Evolutionary conservation across 2,797 vertebrate genomes (phyloP).

Genomic region (Poeciliopsis presidionis): DNA sequence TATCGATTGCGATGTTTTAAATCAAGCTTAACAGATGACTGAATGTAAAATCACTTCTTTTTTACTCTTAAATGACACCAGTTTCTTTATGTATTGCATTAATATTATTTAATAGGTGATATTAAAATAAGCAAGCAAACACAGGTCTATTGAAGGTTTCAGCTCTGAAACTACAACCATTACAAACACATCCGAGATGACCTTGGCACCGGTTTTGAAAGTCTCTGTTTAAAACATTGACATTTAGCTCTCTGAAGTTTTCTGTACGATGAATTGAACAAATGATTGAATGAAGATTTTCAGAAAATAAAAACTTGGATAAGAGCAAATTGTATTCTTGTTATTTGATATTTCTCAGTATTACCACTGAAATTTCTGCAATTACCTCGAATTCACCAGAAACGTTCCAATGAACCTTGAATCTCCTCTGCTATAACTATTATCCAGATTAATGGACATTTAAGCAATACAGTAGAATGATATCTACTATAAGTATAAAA

Average conservation of each 20-base stretch:
- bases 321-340: background rate
- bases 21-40: background rate
- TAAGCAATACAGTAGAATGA: background rate
- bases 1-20: background rate
- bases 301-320: background rate
- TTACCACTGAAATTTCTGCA: background rate
- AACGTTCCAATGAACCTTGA: background rate
- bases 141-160: background rate
- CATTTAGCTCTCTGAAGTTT: background rate
- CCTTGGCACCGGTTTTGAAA: background rate
- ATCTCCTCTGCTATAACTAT: background rate
- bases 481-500: background rate
- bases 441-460: background rate
- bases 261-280: background rate
- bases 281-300: conserved; percentile 2
- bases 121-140: background rate
- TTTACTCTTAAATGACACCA: background rate
- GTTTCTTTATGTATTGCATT: background rate
- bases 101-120: background rate
- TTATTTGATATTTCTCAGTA: background rate
- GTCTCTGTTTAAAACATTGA: background rate
- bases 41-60: background rate
- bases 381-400: background rate
- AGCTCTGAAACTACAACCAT: background rate
- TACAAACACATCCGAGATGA: background rate